Evolutionary conservation across 2,888 invertebrate species (phyloP), one percentile per base, ranked within the genome.

Genomic region (Ethmia dodecea): DNA sequence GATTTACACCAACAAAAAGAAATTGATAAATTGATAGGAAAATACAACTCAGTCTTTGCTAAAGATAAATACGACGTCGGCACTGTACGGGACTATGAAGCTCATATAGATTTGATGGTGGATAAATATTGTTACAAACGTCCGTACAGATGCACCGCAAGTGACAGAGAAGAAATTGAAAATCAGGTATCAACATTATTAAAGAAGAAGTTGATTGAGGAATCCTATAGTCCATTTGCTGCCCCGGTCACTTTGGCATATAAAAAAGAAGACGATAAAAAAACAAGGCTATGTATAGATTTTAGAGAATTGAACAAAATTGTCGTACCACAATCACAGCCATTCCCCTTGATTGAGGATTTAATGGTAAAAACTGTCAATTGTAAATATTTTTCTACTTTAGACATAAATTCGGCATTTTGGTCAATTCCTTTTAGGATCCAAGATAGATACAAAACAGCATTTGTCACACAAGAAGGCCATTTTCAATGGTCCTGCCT

Each of bases 321-420:
- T 11, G 44, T 55, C 5, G 35, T 48, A 6, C 53, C 49, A 5
- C 54, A 57, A 40, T 15, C 55, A 15, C 54, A 54, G 35, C 51
- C 55, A 8, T 55, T 56, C 29, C 57, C 57, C 27, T 15, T 51
- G 4, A 54, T 58, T 13, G 55, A 56, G 12, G 58, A 58, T 33
- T 38, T 57, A 38, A 10, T 24, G 10, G n/a, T 24, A 24, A 24
- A 24, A 10, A 24, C 24, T 3, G n/a, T 5, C 5, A 24, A 57
- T 36, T 60, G 58, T 35, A 46, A 53, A 14, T 55, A 34, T 37
- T 59, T 58, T 27, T 36, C 56, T 8, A 49, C 49, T 24, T 28
- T 61, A 0, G 62, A 62, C 35, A 52, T 61, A 37, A 64, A 63
- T 37, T 60, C 57, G 13, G 63, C 60, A 9, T 63, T 63, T 40